Evolutionary conservation across 2,888 invertebrate species (phyloP).

Genomic region (Amphipoea oculea): DNA sequence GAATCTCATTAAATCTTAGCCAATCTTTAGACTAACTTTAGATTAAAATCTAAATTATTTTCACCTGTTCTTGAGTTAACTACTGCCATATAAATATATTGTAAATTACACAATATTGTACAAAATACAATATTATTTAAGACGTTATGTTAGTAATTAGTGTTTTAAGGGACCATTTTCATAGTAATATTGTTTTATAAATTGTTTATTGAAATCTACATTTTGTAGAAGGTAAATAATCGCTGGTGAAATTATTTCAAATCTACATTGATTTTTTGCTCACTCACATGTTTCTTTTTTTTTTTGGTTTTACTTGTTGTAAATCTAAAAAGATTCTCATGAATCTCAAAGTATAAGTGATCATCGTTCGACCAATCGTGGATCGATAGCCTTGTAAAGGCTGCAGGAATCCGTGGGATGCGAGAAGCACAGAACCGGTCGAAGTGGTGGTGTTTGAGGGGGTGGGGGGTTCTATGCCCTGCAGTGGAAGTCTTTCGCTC

Average conservation of each 20-base stretch:
- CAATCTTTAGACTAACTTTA: conserved; percentile 64
- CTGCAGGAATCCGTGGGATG: neutral
- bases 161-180: conserved; percentile 45
- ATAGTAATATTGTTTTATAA: conserved; percentile 16
- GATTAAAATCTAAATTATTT: conserved; percentile 60
- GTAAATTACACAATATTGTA: conserved; percentile 73
- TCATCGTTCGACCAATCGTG: neutral
- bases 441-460: neutral
- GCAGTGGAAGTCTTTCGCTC: neutral
- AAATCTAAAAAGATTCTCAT: neutral
- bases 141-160: conserved; percentile 43
- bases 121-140: conserved; percentile 71
- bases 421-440: neutral
- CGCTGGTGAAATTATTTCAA: conserved; percentile 9
- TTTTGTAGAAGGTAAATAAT: conserved; percentile 13
- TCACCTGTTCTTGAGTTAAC: conserved; percentile 42
- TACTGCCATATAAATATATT: conserved; percentile 76
- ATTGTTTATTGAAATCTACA: neutral
- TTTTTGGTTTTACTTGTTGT: too few species aligned
- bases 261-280: neutral
- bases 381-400: neutral
- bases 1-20: conserved; percentile 77
- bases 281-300: neutral
- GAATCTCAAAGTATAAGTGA: neutral
- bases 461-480: neutral